Conservation (phyloP, 2,113 vertebrate species). For the Setophaga kirtlandii region DNA sequence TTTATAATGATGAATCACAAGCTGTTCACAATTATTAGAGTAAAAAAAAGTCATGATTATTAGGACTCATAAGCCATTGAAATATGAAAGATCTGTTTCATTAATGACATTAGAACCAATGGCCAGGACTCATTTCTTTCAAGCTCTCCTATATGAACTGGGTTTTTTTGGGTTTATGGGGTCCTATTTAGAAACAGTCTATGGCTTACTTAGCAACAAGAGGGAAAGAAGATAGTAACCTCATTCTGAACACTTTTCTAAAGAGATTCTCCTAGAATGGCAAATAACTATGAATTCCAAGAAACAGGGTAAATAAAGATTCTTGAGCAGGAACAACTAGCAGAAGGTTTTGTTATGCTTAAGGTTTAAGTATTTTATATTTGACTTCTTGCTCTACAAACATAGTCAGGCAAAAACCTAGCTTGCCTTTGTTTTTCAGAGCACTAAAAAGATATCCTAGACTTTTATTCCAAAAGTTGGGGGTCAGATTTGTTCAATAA, state of each 20-base stretch:
- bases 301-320: neutral
- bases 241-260: neutral
- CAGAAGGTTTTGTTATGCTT: neutral
- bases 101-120: neutral
- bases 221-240: neutral
- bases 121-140: neutral
- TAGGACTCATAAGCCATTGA: neutral
- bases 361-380: neutral
- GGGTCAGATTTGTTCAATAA: neutral
- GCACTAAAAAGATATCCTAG: neutral
- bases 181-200: neutral
- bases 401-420: neutral
- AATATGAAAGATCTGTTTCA: neutral
- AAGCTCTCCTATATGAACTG: neutral
- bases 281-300: neutral
- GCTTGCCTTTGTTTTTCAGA: neutral
- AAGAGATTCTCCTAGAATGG: neutral
- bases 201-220: neutral
- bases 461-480: neutral
- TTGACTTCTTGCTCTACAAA: neutral
- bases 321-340: neutral
- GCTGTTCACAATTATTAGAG: constrained; percentile 7
- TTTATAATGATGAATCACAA: neutral
- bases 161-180: neutral
- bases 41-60: neutral